Conservation (phyloP, 2,888 invertebrate genomes). For the Ctenicera cuprea region DNA sequence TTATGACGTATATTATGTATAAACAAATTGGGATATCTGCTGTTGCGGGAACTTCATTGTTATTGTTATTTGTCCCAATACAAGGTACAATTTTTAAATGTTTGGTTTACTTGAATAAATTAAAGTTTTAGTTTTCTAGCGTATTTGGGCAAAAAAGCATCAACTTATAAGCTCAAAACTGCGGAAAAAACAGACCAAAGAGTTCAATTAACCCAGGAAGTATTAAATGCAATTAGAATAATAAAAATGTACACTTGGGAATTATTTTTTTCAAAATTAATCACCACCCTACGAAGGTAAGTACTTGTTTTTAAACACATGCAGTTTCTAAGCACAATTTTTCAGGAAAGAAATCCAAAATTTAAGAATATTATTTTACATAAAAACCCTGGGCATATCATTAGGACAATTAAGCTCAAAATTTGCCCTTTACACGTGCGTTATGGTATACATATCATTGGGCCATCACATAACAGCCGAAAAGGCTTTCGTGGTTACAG, state of each 20-base stretch:
- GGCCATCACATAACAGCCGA: conserved; percentile 86
- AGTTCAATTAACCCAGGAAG: conserved; percentile 91
- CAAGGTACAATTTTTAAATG: conserved; percentile 60
- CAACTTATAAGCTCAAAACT: conserved; percentile 45
- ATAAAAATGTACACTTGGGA: conserved; percentile 78
- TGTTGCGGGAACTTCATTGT: conserved; percentile 73
- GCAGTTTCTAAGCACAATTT: conserved; percentile 48
- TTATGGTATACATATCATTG: conserved; percentile 78
- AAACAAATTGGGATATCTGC: conserved; percentile 72
- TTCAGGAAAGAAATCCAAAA: conserved; percentile 81
- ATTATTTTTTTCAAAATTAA: conserved; percentile 84
- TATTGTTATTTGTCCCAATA: conserved; percentile 68
- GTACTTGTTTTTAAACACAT: conserved; percentile 60
- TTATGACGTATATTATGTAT: conserved; percentile 83
- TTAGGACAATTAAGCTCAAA: conserved; percentile 64
- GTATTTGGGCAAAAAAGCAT: conserved; percentile 73
- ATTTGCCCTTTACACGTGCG: conserved; percentile 66
- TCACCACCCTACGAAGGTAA: conserved; percentile 83
- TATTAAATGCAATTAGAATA: conserved; percentile 84
- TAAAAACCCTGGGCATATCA: conserved; percentile 63
- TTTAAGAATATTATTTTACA: conserved; percentile 64
- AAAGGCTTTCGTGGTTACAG: conserved; percentile 89
- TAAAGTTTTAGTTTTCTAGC: not conserved
- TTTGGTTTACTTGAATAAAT: not conserved
- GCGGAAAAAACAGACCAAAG: conserved; percentile 84